Evolutionary conservation across 2,888 invertebrate species (phyloP).

Genomic region (Lasioglossum leucozonium): DNA sequence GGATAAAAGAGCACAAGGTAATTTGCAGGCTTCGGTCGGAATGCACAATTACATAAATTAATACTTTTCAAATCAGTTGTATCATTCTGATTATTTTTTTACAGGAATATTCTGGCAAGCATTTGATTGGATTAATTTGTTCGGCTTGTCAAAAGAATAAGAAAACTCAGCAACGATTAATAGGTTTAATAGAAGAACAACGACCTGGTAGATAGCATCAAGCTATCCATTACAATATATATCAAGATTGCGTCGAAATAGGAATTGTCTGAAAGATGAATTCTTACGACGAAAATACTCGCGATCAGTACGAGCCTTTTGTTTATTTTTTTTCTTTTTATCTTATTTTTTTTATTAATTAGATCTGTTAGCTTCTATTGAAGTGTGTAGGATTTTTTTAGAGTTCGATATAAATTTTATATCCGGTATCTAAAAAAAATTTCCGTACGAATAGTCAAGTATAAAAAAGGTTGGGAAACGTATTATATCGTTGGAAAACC

Average conservation of each 20-base stretch:
- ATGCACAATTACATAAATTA: neutral
- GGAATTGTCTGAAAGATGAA: slow-evolving; percentile 47
- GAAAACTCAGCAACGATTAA: slow-evolving; percentile 92
- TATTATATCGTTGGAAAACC: slow-evolving; percentile 11
- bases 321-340: neutral
- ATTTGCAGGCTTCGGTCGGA: slow-evolving; percentile 46
- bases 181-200: slow-evolving; percentile 89
- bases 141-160: slow-evolving; percentile 96
- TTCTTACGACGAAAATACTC: neutral
- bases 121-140: slow-evolving; percentile 92
- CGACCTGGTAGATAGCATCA: slow-evolving; percentile 79
- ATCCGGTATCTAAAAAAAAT: neutral
- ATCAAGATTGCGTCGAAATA: slow-evolving; percentile 67
- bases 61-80: neutral
- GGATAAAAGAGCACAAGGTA: slow-evolving; percentile 93
- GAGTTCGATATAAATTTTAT: neutral
- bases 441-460: slow-evolving; percentile 35
- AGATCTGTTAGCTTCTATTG: neutral
- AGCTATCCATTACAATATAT: slow-evolving; percentile 62
- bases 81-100: neutral
- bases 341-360: neutral
- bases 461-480: neutral
- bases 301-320: neutral
- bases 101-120: slow-evolving; percentile 95
- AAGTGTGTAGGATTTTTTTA: neutral